phyloP scores from a whole-genome alignment of 2,113 vertebrate genomes.

The Pomatostomus ruficeps region DNA sequence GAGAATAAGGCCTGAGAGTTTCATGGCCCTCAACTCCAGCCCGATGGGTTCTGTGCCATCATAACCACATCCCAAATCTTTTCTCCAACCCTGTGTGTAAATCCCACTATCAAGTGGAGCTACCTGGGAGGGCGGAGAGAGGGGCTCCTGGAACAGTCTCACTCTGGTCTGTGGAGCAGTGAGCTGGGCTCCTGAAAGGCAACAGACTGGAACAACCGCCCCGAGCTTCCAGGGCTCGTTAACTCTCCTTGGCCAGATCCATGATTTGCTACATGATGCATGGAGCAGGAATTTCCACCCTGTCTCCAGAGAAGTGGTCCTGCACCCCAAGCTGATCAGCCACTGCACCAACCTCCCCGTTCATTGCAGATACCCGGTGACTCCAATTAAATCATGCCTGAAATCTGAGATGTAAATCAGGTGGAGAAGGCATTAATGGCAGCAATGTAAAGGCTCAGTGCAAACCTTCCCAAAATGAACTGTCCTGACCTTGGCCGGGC shows the following conservation, averaged over 20 bases:
- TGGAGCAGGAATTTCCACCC: constrained; percentile 55
- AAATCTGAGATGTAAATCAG: constrained; percentile 63
- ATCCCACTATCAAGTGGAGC: neutral
- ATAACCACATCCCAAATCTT: neutral
- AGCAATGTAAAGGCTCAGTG: constrained; percentile 61
- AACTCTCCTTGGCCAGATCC: constrained; percentile 1
- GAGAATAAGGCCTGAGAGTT: neutral
- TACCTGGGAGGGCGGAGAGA: neutral
- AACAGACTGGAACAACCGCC: neutral
- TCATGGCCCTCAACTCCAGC: neutral
- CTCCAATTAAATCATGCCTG: constrained; percentile 57
- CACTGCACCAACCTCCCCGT: constrained; percentile 11
- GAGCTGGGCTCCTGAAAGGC: neutral
- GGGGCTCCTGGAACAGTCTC: rapidly evolving
- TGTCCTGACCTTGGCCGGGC: constrained; percentile 65
- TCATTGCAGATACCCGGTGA: constrained; percentile 33
- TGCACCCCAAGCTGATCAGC: constrained; percentile 21
- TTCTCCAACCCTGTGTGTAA: neutral
- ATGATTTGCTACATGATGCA: constrained; percentile 36
- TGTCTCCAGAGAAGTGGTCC: constrained; percentile 58
- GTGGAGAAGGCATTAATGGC: constrained; percentile 71
- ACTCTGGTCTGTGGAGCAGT: rapidly evolving
- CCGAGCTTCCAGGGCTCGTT: neutral
- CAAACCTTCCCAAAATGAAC: constrained; percentile 68
- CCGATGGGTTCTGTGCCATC: rapidly evolving